Evolutionary conservation across 2,888 invertebrate species (phyloP).

Genomic region (Cryptus armator): DNA sequence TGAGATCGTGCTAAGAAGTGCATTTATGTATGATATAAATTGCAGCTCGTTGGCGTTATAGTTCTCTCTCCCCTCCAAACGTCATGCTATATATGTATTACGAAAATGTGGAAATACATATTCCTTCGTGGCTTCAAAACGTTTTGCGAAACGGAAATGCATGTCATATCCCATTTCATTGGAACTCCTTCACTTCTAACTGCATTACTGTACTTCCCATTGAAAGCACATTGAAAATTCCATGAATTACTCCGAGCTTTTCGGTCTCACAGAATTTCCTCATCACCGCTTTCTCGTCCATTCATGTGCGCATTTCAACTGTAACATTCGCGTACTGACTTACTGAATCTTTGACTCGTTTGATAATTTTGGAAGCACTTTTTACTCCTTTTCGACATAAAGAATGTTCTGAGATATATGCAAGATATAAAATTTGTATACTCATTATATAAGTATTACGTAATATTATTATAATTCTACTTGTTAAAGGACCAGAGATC

Average conservation of each 20-base stretch:
- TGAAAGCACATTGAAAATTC: constrained; percentile 45
- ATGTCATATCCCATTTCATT: background rate
- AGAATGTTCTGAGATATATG: too few species aligned
- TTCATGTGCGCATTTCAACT: background rate
- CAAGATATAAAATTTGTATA: too few species aligned
- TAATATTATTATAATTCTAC: too few species aligned
- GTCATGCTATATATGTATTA: background rate
- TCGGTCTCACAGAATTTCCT: constrained; percentile 27
- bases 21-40: constrained; percentile 2
- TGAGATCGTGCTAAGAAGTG: constrained; percentile 12
- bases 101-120: background rate
- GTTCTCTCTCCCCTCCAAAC: background rate
- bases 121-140: background rate
- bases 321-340: background rate
- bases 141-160: background rate
- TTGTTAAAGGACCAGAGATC: too few species aligned
- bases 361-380: background rate
- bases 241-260: constrained; percentile 57
- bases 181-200: constrained; percentile 7
- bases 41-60: background rate
- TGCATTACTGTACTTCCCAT: constrained; percentile 46
- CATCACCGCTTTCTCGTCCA: constrained; percentile 4
- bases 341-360: background rate
- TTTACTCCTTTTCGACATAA: too few species aligned
- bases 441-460: too few species aligned